Evolutionary conservation across 2,888 invertebrate species (phyloP).

Genomic region (Tolmerus cingulatus): DNA sequence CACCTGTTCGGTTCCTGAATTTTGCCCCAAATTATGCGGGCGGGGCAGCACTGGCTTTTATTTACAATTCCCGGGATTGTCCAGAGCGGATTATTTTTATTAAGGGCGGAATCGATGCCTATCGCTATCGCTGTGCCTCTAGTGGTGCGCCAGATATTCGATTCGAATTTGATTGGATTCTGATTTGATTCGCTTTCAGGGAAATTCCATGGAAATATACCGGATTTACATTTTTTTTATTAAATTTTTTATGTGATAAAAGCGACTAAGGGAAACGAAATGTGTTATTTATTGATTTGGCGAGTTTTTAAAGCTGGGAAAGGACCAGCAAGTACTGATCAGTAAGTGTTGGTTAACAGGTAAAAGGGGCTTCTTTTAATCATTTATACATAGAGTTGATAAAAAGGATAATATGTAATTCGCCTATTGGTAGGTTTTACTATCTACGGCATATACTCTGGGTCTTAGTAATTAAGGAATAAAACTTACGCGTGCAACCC

Average conservation of each 20-base stretch:
- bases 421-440: too few relatives aligned
- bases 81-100: background rate
- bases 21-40: background rate
- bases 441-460: too few relatives aligned
- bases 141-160: background rate
- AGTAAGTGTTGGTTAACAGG: background rate
- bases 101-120: background rate
- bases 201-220: background rate
- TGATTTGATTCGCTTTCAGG: background rate
- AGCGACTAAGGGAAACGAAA: background rate
- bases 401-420: too few relatives aligned
- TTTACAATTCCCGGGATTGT: background rate
- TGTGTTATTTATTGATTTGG: background rate
- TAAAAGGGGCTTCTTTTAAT: too few relatives aligned
- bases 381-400: too few relatives aligned
- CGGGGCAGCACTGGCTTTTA: background rate
- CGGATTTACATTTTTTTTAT: background rate
- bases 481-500: too few relatives aligned
- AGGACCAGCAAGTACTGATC: background rate
- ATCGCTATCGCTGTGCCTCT: background rate
- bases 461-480: too few relatives aligned
- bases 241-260: background rate
- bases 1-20: background rate
- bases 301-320: background rate
- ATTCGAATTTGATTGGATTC: background rate